Conservation (phyloP, 2,888 invertebrate genomes). For the Embidobia sp. region DNA sequence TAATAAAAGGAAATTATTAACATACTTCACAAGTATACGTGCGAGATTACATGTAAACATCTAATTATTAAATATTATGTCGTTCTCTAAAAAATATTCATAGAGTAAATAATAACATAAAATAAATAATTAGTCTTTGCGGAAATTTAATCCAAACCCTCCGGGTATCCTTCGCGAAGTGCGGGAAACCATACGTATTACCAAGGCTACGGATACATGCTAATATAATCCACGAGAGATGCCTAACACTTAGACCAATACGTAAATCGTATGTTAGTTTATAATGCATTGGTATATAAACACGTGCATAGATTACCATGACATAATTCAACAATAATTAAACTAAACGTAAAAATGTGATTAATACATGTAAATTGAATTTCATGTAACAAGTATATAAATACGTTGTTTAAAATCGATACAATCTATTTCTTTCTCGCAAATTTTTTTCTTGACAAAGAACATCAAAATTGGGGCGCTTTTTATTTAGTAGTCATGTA, state of each 20-base stretch:
- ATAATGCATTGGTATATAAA: conserved; percentile 16
- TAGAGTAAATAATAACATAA: conserved; percentile 7
- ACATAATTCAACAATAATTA: neutral
- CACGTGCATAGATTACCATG: conserved; percentile 15
- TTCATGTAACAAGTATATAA: too few relatives aligned
- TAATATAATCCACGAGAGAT: conserved; percentile 78
- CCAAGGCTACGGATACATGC: conserved; percentile 76
- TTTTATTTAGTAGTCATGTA: too few relatives aligned
- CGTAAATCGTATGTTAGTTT: conserved; percentile 62
- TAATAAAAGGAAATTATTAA: too few relatives aligned
- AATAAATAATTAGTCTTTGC: conserved; percentile 32
- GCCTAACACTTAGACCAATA: conserved; percentile 74
- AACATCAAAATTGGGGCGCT: too few relatives aligned
- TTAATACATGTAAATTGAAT: too few relatives aligned
- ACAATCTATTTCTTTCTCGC: too few relatives aligned
- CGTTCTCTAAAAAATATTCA: too few relatives aligned
- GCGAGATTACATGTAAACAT: too few relatives aligned
- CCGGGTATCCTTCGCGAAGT: conserved; percentile 63
- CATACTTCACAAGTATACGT: too few relatives aligned
- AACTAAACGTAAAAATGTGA: neutral
- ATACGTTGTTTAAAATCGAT: too few relatives aligned
- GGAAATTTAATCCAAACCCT: conserved; percentile 74
- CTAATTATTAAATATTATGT: too few relatives aligned
- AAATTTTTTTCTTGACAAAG: too few relatives aligned
- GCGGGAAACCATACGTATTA: conserved; percentile 73